Base-by-base conservation (phyloP, 2,888 invertebrate species). In the Volucella inanis region DNA sequence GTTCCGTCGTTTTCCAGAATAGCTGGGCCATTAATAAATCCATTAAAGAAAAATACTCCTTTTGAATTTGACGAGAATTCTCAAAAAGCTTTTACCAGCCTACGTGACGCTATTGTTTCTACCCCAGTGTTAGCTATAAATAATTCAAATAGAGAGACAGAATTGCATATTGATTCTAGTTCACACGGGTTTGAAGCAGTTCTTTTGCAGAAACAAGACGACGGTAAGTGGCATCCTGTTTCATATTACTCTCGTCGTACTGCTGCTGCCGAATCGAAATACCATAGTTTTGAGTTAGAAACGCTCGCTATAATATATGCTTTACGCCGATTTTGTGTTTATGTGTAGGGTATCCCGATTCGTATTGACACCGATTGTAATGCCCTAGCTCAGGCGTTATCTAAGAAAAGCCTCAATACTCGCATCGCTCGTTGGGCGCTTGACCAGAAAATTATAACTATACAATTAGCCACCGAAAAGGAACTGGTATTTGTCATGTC, bases 271-370 rank as follows among this genome's bases (percentile, higher is more conserved):
- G 90, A 90, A 67, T 43, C 87, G 8, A 87, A 87, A 55, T 89
- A 88, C 65, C 89, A 90, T 62, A 88, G 88, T 72, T 90, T 87
- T 84, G 90, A 90, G 62, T 68, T 90, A 14, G 89, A 90, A 86
- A 87, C 87, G 0, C 62, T 89, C 15, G 87, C 89, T 8, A 87
- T 89, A 8, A 77, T 89, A 52, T 87, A 89, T 79, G 76, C 89
- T 0, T 38, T 89, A 12, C 71, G 89, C 64, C 76, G 88, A 52
- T 89, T 89, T 70, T 78, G 87, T 2, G 76, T 87, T n/a, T 89
- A 89, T 83, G 59, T 90, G 18, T 11, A 76, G 6, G 88, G 89
- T 2, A 80, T 88, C 3, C 57, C 61, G 38, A 88, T 89, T 81
- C 88, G 81, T 75, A 87, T 89, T 8, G 78, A 89, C 1, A 89